Percentiles rank a stretch among this genome's conserved stretches.
Evolutionary conservation across 2,113 vertebrate species (phyloP).

Genomic region (Oryctolagus cuniculus): mOryCun1.1 NC_091434.1:96050501-96051000

Average conservation of each 20-base stretch:
- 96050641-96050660: conserved; percentile 76
- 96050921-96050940: background rate
- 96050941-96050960: background rate
- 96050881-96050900: background rate
- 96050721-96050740: conserved; percentile 69
- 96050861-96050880: background rate
- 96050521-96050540: conserved; percentile 57
- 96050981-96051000: background rate
- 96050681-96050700: conserved; percentile 45
- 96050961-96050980: background rate
- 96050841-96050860: background rate
- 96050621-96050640: conserved; percentile 59
- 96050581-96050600: conserved; percentile 71
- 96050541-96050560: conserved; percentile 67
- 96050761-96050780: conserved; percentile 78
- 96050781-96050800: conserved; percentile 42
- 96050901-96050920: background rate
- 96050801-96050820: conserved; percentile 71
- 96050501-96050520: conserved; percentile 37
- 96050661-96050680: conserved; percentile 69
- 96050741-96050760: conserved; percentile 60
- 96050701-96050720: conserved; percentile 75
- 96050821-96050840: conserved; percentile 64
- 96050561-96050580: conserved; percentile 17
- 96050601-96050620: conserved; percentile 48